Base-by-base conservation (phyloP, 2,888 invertebrate species). In the Cetonia aurata region DNA sequence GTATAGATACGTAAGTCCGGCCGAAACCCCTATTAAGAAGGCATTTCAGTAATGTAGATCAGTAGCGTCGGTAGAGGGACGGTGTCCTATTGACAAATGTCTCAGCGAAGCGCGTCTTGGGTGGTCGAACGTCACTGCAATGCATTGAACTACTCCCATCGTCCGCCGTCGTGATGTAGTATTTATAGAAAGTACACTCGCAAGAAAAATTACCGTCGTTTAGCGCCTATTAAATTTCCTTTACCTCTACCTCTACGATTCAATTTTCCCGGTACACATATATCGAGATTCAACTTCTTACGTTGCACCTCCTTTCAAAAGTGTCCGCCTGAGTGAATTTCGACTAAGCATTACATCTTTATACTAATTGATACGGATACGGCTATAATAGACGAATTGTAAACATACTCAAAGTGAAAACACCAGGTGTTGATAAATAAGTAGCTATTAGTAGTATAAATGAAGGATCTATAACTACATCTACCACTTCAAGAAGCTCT, bases 21-120 rank as follows among this genome's bases (percentile, higher is more conserved):
- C 46, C 62, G 41, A 55, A 62, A 60, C 67, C 71, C 71, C 67
- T 71, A 71, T 71, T 71, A 71, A 71, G 62, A 25, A 74, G 73
- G 72, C 69, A 75, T 75, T 69, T 67, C 69, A 74, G 70, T 67
- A 74, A 75, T 75, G 75, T 71, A 72, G 73, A 73, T 73, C 75
- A 75, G 75, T 75, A 75, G 75, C 75, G 75, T 72, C 75, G 73
- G 73, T 72, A 73, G 72, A 69, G 73, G 74, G 74, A 72, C 71
- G 67, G 75, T 70, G 74, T 71, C 69, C 74, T 69, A 72, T 69
- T 74, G 75, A 75, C 74, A 74, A 73, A 75, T 75, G 73, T 74
- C 70, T 70, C 59, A 65, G 52, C 67, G 71, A 70, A 60, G 66
- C 60, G 33, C 68, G 50, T 66, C 75, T 71, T 75, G 75, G 75